Conservation (phyloP, 1,140 invertebrate species). For the Steinernema khuongi region DNA sequence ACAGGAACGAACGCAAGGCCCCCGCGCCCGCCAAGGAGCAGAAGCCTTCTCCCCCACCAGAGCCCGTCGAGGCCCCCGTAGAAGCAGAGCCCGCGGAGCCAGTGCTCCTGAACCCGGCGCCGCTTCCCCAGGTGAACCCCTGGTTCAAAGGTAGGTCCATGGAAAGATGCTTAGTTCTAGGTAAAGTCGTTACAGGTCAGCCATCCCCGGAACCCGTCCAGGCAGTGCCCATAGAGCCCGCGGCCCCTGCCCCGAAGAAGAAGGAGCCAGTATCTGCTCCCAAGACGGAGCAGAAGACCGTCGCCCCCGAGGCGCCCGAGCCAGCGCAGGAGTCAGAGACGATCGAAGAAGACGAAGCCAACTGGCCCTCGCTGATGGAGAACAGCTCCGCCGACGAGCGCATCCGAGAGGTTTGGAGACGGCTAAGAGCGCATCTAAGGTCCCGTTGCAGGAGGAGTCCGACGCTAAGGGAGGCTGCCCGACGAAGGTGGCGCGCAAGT, state of each 20-base stretch:
- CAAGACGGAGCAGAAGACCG: no score
- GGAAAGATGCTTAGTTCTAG: no score
- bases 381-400: background rate
- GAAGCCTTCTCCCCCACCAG: conserved; percentile 14
- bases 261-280: background rate
- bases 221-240: background rate
- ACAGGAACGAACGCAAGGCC: conserved; percentile 24
- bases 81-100: conserved; percentile 25
- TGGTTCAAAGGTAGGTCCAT: conserved; percentile 42
- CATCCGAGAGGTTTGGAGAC: background rate
- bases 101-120: conserved; percentile 38
- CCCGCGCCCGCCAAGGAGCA: conserved; percentile 20
- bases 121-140: conserved; percentile 33
- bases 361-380: no score
- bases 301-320: no score
- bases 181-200: no score
- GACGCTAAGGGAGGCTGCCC: background rate
- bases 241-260: background rate
- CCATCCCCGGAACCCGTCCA: background rate
- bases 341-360: no score
- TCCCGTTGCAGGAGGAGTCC: background rate
- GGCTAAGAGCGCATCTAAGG: background rate
- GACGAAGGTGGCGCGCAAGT: conserved; percentile 22
- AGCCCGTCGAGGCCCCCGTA: conserved; percentile 12
- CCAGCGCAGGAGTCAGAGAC: no score